A percentile compares a stretch with the other conserved stretches of the same genome.
These are phyloP conservation scores for Orgyia antiqua DNA, from an alignment of 2,888 invertebrate genomes.

Conservation along the genomic window DNA sequence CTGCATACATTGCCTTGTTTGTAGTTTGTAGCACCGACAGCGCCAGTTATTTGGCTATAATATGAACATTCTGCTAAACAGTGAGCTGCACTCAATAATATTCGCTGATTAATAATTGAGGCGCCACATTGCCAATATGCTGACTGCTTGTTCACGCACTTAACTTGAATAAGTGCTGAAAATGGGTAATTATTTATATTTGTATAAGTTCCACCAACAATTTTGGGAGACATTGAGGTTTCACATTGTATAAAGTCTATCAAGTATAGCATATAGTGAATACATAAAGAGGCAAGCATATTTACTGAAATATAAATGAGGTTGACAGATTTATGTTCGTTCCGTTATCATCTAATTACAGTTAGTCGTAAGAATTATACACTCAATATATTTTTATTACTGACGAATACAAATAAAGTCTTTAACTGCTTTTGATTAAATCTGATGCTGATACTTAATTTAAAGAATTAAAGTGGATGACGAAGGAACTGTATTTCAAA, in stretches of 20 bases:
- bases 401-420: no score
- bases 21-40: constrained; percentile 6
- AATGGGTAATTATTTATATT: constrained; percentile 7
- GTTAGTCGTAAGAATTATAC: background rate
- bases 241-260: background rate
- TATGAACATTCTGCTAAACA: constrained; percentile 8
- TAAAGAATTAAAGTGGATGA: no score
- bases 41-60: background rate
- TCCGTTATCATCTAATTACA: background rate
- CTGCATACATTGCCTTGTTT: background rate
- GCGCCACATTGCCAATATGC: constrained; percentile 10
- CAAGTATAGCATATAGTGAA: background rate
- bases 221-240: background rate
- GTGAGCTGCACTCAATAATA: constrained; percentile 20
- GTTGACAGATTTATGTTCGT: no score
- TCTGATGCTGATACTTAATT: no score
- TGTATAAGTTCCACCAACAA: constrained; percentile 4
- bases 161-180: constrained; percentile 11
- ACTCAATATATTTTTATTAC: no score
- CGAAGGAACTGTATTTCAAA: no score
- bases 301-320: background rate
- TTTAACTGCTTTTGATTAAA: no score
- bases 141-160: constrained; percentile 2
- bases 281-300: background rate
- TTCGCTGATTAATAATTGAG: constrained; percentile 22